Conservation (phyloP, 2,113 vertebrate genomes). For the Ammospiza nelsoni region DNA sequence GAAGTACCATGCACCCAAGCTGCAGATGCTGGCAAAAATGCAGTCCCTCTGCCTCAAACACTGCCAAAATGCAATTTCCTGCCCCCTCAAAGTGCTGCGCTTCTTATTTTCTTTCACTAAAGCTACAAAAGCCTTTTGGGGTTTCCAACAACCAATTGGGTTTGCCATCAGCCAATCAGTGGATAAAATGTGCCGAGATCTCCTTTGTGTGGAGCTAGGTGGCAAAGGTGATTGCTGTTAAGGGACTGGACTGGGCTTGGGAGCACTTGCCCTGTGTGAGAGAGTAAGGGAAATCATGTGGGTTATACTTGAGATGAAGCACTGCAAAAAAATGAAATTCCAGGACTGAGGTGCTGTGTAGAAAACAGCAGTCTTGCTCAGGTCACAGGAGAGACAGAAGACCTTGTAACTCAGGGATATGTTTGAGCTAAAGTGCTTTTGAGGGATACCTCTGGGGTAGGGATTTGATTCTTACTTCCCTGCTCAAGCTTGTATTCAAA, state of each 20-base stretch:
- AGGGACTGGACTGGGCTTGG: background rate
- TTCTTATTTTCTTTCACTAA: conserved; percentile 68
- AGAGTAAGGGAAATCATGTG: background rate
- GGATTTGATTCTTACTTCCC: background rate
- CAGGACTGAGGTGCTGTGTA: background rate
- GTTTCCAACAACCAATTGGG: conserved; percentile 33
- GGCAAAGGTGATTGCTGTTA: conserved; percentile 67
- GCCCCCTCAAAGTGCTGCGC: conserved; percentile 3
- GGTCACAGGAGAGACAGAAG: background rate
- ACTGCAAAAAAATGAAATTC: background rate
- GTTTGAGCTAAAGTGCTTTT: background rate
- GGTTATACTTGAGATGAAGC: background rate
- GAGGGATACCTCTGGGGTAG: background rate
- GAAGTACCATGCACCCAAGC: background rate
- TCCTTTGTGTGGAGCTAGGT: conserved; percentile 58
- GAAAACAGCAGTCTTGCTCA: background rate
- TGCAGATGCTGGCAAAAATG: background rate
- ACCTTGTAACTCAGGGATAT: background rate
- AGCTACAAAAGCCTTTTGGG: background rate
- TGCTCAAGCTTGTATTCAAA: background rate
- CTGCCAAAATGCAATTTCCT: background rate
- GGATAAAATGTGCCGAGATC: conserved; percentile 14
- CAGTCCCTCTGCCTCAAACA: background rate
- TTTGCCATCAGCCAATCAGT: conserved; percentile 49
- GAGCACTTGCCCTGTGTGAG: background rate